Evolutionary conservation across 2,113 vertebrate species (phyloP).

Genomic region (Microtus ochrogaster): DNA sequence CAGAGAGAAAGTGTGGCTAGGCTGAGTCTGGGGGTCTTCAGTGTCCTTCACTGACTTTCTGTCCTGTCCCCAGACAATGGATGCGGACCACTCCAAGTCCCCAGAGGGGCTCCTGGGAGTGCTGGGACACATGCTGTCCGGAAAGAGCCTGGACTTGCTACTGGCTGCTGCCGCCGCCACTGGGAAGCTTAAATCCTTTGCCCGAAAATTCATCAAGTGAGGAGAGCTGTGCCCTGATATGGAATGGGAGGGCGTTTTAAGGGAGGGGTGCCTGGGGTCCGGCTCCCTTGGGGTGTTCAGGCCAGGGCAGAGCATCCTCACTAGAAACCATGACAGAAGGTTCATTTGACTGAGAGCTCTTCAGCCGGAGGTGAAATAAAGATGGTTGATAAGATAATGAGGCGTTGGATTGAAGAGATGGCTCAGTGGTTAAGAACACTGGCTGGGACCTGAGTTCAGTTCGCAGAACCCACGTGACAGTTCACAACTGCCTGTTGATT

Average conservation of each 20-base stretch:
- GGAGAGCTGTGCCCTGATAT: conserved; percentile 1
- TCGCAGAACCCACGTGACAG: background rate
- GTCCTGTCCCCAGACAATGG: conserved; percentile 91
- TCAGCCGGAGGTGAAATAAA: background rate
- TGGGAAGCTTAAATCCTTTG: conserved; percentile 97
- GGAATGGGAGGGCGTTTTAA: background rate
- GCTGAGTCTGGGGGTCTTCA: background rate
- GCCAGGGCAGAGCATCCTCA: background rate
- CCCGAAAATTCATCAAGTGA: conserved; percentile 98
- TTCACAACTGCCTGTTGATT: background rate
- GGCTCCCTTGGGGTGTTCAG: background rate
- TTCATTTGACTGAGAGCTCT: background rate
- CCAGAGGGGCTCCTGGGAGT: conserved; percentile 96
- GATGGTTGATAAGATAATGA: too few species aligned
- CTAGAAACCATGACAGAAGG: background rate
- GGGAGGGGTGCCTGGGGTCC: background rate
- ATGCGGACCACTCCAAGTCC: conserved; percentile 98
- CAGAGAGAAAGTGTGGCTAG: background rate
- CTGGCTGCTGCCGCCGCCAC: conserved; percentile 96
- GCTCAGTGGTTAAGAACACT: background rate
- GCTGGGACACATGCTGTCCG: conserved; percentile 98
- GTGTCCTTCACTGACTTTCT: conserved; percentile 20
- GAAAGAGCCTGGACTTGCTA: conserved; percentile 96
- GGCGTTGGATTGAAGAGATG: background rate
- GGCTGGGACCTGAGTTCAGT: background rate